Percentiles rank a stretch among this genome's conserved stretches.
These are phyloP conservation scores for Porites rus DNA, from an alignment of 92 coral and sea anemone species.

Conservation along the genomic window DNA sequence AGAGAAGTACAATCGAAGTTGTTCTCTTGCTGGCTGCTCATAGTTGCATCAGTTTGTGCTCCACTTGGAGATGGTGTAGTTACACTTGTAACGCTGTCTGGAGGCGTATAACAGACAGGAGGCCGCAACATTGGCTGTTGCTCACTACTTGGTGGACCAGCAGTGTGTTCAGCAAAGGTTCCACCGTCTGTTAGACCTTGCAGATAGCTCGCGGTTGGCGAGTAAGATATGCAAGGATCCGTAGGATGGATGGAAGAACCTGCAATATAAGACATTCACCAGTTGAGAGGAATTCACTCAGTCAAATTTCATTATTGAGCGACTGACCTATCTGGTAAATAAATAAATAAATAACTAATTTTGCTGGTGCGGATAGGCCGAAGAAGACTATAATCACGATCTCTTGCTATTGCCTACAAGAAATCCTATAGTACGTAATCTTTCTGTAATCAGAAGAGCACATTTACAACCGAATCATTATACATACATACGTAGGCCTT, in stretches of 20 bases:
- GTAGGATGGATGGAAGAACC: neutral
- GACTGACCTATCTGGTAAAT: too few relatives aligned
- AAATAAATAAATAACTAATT: too few relatives aligned
- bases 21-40: too few relatives aligned
- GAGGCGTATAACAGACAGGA: slow-evolving; percentile 21
- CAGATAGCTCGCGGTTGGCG: neutral
- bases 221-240: neutral
- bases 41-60: neutral
- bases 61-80: slow-evolving; percentile 27
- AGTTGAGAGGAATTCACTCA: too few relatives aligned
- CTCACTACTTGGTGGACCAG: neutral
- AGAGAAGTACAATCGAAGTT: neutral
- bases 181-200: neutral
- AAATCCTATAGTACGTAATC: too few relatives aligned
- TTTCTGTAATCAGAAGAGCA: too few relatives aligned
- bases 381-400: too few relatives aligned
- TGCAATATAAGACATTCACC: neutral
- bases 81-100: slow-evolving; percentile 29
- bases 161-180: neutral
- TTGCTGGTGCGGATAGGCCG: too few relatives aligned
- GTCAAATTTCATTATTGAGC: too few relatives aligned
- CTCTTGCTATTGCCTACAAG: too few relatives aligned
- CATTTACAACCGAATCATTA: too few relatives aligned
- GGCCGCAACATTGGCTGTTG: neutral
- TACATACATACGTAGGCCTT: too few relatives aligned